Conservation (phyloP, 64 coral and sea anemone genomes). For the Astreopora myriophthalma region DNA sequence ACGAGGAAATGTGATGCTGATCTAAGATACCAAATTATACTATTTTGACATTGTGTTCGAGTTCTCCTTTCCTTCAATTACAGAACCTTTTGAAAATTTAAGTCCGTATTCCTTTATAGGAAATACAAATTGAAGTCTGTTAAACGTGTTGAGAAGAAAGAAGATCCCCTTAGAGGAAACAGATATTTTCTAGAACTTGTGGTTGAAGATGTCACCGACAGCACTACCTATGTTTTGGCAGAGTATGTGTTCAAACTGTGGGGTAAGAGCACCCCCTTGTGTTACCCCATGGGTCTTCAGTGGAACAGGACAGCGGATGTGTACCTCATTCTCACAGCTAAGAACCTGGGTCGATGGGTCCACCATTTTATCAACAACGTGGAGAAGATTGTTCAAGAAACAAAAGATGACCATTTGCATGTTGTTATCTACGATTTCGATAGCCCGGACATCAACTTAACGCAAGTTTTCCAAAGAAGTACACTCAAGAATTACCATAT, state of each 20-base stretch:
- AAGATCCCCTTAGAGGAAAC: background rate
- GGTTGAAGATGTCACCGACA: background rate
- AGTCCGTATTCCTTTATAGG: background rate
- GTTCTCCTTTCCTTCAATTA: no score
- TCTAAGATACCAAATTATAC: no score
- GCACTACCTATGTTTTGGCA: background rate
- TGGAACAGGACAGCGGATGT: slow-evolving; percentile 83
- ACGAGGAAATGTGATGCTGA: no score
- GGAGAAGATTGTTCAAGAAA: slow-evolving; percentile 44
- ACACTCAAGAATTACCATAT: slow-evolving; percentile 6
- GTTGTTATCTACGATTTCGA: slow-evolving; percentile 78
- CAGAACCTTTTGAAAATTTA: no score
- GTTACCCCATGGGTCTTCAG: slow-evolving; percentile 43
- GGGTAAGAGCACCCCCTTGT: slow-evolving; percentile 11
- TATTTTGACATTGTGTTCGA: no score
- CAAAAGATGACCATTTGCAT: slow-evolving; percentile 73
- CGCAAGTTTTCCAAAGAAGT: background rate
- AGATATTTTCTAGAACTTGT: slow-evolving; percentile 61
- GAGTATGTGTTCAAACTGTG: slow-evolving; percentile 12
- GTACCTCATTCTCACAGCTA: slow-evolving; percentile 83
- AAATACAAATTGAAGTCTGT: slow-evolving; percentile 34
- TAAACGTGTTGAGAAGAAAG: slow-evolving; percentile 29
- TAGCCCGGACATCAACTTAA: slow-evolving; percentile 75
- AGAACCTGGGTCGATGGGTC: slow-evolving; percentile 84
- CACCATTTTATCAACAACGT: slow-evolving; percentile 90